These are phyloP conservation scores for Mesocricetus auratus DNA, from an alignment of 2,113 vertebrate genomes.

Conservation along the genomic window DNA sequence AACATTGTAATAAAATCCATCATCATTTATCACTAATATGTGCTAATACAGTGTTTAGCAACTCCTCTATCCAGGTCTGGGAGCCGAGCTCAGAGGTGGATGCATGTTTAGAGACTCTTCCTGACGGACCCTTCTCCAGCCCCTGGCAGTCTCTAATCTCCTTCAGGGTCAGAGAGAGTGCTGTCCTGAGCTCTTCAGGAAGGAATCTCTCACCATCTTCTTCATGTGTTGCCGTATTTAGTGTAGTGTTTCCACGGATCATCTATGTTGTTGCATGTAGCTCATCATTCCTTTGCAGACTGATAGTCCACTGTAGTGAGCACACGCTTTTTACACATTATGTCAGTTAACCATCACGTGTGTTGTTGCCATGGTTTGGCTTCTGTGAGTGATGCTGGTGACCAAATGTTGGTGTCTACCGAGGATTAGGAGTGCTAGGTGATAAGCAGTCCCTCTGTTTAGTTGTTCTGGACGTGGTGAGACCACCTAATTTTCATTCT, in stretches of 20 bases:
- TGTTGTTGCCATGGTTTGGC: neutral
- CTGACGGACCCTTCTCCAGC: too few relatives aligned
- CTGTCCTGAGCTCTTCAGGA: neutral
- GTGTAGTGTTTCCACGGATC: neutral
- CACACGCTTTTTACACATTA: accelerated
- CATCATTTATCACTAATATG: neutral
- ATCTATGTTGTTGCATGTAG: neutral
- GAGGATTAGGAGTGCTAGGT: neutral
- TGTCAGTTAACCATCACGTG: too few relatives aligned
- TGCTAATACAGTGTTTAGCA: neutral
- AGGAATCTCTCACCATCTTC: neutral
- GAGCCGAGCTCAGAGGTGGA: neutral
- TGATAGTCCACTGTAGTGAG: neutral
- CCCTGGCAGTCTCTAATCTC: neutral
- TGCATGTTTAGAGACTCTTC: neutral
- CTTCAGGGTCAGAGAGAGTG: neutral
- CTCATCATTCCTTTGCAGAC: neutral
- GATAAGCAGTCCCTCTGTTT: neutral
- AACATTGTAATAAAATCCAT: neutral
- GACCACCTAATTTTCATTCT: neutral
- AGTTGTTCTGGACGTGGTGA: neutral
- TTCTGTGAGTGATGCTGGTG: neutral
- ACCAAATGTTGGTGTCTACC: neutral
- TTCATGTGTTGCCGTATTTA: neutral
- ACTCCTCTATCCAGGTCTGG: neutral